Percentiles rank a stretch among this genome's conserved stretches.
Conservation (phyloP, 2,113 vertebrate genomes). For the Casuarius casuarius region DNA sequence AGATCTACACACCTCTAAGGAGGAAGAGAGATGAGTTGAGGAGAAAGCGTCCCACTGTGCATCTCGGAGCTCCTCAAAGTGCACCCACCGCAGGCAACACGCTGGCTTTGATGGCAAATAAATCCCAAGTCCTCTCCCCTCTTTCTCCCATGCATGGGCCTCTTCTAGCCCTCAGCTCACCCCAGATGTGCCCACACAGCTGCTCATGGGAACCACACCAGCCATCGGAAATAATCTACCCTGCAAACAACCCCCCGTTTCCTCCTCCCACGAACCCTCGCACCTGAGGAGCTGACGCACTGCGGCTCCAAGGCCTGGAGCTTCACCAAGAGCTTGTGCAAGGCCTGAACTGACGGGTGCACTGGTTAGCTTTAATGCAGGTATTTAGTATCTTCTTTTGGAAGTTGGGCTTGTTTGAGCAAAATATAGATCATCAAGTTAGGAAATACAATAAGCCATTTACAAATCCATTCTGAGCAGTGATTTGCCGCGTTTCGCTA, state of each 20-base stretch:
- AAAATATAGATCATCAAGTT: neutral
- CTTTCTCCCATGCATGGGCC: rapidly evolving
- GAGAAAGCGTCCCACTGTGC: rapidly evolving
- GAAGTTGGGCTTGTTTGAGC: neutral
- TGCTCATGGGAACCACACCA: neutral
- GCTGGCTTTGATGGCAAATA: neutral
- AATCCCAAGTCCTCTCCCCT: neutral
- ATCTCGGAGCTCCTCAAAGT: neutral
- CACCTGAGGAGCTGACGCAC: rapidly evolving
- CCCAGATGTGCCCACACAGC: neutral
- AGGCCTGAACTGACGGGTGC: neutral
- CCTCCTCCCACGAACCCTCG: neutral
- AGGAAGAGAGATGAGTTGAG: neutral
- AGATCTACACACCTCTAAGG: rapidly evolving
- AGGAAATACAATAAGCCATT: neutral
- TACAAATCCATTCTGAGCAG: neutral
- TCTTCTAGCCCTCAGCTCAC: neutral
- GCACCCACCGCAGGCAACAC: neutral
- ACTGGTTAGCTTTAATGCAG: neutral
- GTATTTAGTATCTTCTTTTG: neutral
- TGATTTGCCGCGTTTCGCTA: neutral
- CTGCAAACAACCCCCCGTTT: neutral
- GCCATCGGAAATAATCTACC: too few species aligned
- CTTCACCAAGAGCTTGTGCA: neutral
- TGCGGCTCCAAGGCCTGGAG: neutral